phyloP scores from a whole-genome alignment of 2,797 vertebrate genomes.

The Poeciliopsis paucimaculata region DNA sequence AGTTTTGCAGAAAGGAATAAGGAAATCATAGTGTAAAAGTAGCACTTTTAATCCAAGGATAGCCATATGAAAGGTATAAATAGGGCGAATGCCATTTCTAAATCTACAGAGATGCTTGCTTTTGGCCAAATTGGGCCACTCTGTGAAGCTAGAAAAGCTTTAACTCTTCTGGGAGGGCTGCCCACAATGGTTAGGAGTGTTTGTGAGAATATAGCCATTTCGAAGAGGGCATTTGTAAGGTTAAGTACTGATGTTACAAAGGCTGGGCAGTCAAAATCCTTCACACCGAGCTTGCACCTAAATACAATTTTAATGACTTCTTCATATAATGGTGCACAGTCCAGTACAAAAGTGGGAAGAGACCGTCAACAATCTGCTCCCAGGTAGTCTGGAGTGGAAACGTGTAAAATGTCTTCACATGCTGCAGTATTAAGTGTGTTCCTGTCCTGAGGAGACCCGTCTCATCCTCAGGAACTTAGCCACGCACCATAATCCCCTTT shows the following conservation, averaged over 20 bases:
- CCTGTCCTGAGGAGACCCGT: background rate
- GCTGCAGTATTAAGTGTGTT: background rate
- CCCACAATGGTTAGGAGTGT: background rate
- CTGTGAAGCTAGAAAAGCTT: background rate
- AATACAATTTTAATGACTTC: background rate
- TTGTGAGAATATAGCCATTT: background rate
- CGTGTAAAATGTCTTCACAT: background rate
- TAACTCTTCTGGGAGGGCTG: background rate
- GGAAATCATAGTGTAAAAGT: conserved; percentile 44
- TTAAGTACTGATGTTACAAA: background rate
- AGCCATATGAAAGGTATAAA: conserved; percentile 49
- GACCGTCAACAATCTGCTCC: background rate
- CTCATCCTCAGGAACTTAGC: background rate
- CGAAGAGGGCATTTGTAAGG: background rate
- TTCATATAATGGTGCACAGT: background rate
- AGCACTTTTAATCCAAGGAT: conserved; percentile 36
- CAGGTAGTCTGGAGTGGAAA: background rate
- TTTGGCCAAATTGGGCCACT: background rate
- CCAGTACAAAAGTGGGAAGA: background rate
- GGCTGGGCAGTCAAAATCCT: background rate
- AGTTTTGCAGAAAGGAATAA: conserved; percentile 46
- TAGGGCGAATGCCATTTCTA: background rate
- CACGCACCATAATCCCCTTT: background rate
- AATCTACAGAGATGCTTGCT: background rate
- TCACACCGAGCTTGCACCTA: background rate